Percentiles rank a stretch among this genome's conserved stretches.
phyloP scores from a whole-genome alignment of 2,113 vertebrate species.

The Clarias gariepinus region DNA sequence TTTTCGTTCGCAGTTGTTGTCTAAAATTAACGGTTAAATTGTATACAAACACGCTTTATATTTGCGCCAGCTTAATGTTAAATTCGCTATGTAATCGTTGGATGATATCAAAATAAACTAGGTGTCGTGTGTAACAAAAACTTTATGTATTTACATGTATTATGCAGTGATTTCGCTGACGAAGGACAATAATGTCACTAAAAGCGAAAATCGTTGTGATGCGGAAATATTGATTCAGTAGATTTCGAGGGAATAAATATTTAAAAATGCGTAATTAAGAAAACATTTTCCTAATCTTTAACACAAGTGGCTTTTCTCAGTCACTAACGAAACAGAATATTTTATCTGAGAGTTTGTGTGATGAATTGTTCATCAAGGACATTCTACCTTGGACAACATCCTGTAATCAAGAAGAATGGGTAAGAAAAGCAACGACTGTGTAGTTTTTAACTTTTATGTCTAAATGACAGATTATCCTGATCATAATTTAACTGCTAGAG shows the following conservation, averaged over 20 bases:
- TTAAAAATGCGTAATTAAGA: background rate
- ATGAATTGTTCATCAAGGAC: constrained; percentile 61
- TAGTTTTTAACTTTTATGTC: background rate
- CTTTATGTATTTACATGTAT: too few species aligned
- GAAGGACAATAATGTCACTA: background rate
- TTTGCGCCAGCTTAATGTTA: background rate
- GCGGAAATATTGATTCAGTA: background rate
- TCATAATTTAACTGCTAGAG: background rate
- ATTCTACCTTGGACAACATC: constrained; percentile 72
- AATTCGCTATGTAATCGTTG: background rate
- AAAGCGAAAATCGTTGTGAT: background rate
- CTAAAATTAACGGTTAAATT: background rate
- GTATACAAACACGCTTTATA: background rate
- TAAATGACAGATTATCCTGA: background rate
- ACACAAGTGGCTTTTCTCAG: background rate
- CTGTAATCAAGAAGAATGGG: constrained; percentile 68
- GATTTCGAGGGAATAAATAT: background rate
- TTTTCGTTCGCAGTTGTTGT: background rate
- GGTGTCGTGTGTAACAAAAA: background rate
- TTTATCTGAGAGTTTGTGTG: constrained; percentile 40
- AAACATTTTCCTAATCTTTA: background rate
- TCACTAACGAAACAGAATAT: background rate
- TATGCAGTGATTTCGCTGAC: too few species aligned
- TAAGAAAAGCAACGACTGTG: constrained; percentile 21
- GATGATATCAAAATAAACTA: background rate